These are phyloP conservation scores for Mesembrinibis cayennensis DNA, from an alignment of 2,113 vertebrate species.

Conservation along the genomic window DNA sequence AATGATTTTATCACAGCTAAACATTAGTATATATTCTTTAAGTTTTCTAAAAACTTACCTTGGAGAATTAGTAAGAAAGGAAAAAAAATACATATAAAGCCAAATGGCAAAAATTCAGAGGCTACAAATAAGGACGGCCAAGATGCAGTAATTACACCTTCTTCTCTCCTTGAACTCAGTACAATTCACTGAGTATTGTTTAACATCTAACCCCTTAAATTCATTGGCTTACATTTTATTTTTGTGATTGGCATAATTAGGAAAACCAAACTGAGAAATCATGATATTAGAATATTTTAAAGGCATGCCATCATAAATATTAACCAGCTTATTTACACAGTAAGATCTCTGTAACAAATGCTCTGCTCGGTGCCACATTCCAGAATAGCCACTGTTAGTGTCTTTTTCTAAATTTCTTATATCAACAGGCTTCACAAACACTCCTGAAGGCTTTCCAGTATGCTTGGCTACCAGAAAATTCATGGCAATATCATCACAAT, in stretches of 20 bases:
- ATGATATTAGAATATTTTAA: constrained; percentile 92
- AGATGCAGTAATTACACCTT: constrained; percentile 39
- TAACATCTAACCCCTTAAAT: not conserved
- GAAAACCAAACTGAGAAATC: constrained; percentile 95
- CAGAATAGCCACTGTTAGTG: constrained; percentile 85
- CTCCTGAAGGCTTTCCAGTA: constrained; percentile 78
- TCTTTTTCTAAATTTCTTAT: constrained; percentile 90
- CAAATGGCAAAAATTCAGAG: not conserved
- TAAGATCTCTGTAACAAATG: constrained; percentile 92
- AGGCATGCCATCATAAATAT: constrained; percentile 89
- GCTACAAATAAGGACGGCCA: not conserved
- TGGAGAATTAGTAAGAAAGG: not conserved
- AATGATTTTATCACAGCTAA: not conserved
- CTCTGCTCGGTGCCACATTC: constrained; percentile 94
- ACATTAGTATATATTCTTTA: not conserved
- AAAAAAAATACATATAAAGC: not conserved
- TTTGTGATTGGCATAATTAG: constrained; percentile 92
- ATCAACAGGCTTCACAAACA: constrained; percentile 92
- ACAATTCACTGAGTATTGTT: not conserved
- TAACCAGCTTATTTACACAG: constrained; percentile 87
- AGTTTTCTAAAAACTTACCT: not conserved
- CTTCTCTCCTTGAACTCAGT: constrained; percentile 20
- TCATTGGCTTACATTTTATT: constrained; percentile 72
- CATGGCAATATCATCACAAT: constrained; percentile 94
- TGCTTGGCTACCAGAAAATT: constrained; percentile 87